Percentiles rank a stretch among this genome's conserved stretches.
phyloP scores from a whole-genome alignment of 2,797 vertebrate genomes.

The Acestrorhynchus altus region DNA sequence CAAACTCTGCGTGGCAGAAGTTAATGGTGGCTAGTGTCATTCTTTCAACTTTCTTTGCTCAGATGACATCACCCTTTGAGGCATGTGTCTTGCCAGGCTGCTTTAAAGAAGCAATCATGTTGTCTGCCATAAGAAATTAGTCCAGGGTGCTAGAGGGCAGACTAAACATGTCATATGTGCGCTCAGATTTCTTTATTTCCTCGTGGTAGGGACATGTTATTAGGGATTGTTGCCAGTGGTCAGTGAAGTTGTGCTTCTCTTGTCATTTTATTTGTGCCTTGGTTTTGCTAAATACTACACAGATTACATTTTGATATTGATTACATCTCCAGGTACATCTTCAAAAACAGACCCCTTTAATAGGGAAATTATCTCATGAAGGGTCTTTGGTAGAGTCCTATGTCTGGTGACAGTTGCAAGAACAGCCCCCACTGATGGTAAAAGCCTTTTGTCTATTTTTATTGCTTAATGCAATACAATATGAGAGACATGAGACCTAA shows the following conservation, averaged over 20 bases:
- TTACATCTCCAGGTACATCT: not conserved
- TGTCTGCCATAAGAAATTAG: slow-evolving; percentile 61
- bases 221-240: slow-evolving; percentile 4
- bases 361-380: not conserved
- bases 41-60: slow-evolving; percentile 61
- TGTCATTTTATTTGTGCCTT: slow-evolving; percentile 21
- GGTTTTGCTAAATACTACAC: not conserved
- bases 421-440: too few relatives aligned
- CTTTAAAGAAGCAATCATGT: slow-evolving; percentile 68
- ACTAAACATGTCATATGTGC: slow-evolving; percentile 54
- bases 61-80: slow-evolving; percentile 72
- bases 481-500: too few relatives aligned
- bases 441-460: too few relatives aligned
- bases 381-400: not conserved
- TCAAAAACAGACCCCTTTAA: not conserved
- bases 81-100: slow-evolving; percentile 60
- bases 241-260: not conserved
- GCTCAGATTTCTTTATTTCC: slow-evolving; percentile 33
- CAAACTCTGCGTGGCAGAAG: slow-evolving; percentile 61
- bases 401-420: too few relatives aligned
- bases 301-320: not conserved
- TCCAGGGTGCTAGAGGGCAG: slow-evolving; percentile 41
- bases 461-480: too few relatives aligned
- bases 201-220: slow-evolving; percentile 11
- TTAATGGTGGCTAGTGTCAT: slow-evolving; percentile 71